A percentile compares a stretch with the other conserved stretches of the same genome.
Conservation (phyloP, 1,140 invertebrate genomes). For the Lasioglossum albipes region DNA sequence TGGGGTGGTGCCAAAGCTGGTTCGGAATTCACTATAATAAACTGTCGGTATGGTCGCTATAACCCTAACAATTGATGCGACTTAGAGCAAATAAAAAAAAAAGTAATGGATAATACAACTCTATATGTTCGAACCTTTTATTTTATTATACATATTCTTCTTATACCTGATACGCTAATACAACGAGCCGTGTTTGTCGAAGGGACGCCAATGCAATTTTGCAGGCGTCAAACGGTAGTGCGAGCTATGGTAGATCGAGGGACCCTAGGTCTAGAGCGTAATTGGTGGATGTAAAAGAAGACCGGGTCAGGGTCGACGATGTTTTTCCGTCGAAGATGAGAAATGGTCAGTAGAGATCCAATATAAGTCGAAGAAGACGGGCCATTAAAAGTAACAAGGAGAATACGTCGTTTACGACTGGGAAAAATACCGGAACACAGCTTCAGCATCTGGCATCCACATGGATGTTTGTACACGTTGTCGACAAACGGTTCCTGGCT, state of each 20-base stretch:
- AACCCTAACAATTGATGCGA: too few species aligned
- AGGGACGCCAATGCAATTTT: too few species aligned
- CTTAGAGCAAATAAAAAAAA: too few species aligned
- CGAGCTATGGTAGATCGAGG: background rate
- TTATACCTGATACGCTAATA: too few species aligned
- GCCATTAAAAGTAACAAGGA: slow-evolving; percentile 13
- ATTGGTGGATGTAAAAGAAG: background rate
- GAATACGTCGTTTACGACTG: slow-evolving; percentile 20
- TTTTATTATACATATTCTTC: too few species aligned
- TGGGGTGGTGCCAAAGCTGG: too few species aligned
- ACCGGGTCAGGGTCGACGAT: background rate
- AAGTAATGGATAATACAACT: too few species aligned
- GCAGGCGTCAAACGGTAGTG: background rate
- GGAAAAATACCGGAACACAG: background rate
- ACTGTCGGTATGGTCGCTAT: too few species aligned
- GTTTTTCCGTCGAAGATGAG: too few species aligned
- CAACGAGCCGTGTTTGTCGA: background rate
- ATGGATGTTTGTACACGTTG: slow-evolving; percentile 1
- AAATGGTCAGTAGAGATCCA: background rate
- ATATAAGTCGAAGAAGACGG: background rate
- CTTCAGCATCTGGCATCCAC: slow-evolving; percentile 27
- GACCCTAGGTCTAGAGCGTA: background rate
- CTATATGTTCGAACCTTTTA: too few species aligned
- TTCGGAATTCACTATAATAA: too few species aligned
- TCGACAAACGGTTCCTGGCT: slow-evolving; percentile 2